phyloP scores from a whole-genome alignment of 2,113 vertebrate genomes.

The Oxyruncus cristatus region DNA sequence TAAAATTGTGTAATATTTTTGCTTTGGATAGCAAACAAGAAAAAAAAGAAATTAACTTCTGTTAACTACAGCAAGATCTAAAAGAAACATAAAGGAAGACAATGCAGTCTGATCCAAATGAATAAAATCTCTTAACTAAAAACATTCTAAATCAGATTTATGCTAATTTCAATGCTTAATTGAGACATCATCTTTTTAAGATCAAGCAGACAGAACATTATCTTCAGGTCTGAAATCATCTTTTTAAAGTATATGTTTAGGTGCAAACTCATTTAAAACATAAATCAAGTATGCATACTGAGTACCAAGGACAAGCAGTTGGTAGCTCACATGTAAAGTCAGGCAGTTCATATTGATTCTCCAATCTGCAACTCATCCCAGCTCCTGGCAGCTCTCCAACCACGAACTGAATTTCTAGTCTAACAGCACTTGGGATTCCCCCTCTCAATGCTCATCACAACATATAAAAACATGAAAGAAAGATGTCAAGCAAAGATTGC shows the following conservation, averaged over 20 bases:
- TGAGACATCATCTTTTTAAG: not conserved
- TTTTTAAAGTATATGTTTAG: not conserved
- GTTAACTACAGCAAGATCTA: slow-evolving; percentile 47
- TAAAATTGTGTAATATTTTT: not conserved
- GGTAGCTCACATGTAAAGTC: not conserved
- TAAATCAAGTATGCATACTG: not conserved
- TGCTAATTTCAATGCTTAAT: slow-evolving; percentile 1
- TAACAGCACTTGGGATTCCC: not conserved
- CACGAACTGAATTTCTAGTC: not conserved
- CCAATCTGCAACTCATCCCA: not conserved
- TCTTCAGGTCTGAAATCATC: not conserved
- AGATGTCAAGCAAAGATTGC: not conserved
- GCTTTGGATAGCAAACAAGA: not conserved
- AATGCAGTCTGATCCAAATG: not conserved
- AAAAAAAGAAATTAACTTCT: slow-evolving; percentile 11
- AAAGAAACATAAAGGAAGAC: slow-evolving; percentile 29
- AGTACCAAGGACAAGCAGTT: not conserved
- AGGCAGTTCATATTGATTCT: not conserved
- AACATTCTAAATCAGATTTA: slow-evolving; percentile 14
- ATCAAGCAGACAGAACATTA: not conserved
- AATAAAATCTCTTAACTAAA: slow-evolving; percentile 33
- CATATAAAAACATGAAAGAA: not conserved
- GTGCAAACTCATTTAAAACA: not conserved
- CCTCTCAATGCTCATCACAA: not conserved
- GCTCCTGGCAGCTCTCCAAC: slow-evolving; percentile 8